Percentiles rank a stretch among this genome's conserved stretches.
phyloP scores from a whole-genome alignment of 1,140 invertebrate genomes.

The Thereuonema tuberculata region DNA sequence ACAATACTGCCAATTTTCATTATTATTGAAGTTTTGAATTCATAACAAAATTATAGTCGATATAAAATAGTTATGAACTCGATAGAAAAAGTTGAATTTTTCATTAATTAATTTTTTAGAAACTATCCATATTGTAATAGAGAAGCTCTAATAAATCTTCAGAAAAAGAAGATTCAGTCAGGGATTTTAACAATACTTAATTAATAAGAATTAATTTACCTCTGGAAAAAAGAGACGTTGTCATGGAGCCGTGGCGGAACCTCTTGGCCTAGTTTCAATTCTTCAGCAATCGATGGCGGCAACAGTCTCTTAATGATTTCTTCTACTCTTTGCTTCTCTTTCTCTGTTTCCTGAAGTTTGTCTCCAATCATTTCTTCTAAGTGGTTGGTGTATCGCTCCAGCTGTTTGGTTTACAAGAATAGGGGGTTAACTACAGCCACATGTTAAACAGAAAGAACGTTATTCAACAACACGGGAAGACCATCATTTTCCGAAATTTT shows the following conservation, averaged over 20 bases:
- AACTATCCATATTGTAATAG: too few species aligned
- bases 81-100: too few species aligned
- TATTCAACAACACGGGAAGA: too few species aligned
- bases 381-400: conserved; percentile 91
- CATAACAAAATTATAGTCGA: too few species aligned
- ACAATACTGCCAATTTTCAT: too few species aligned
- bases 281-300: conserved; percentile 67
- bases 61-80: too few species aligned
- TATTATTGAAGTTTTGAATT: too few species aligned
- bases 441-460: too few species aligned
- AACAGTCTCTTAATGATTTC: conserved; percentile 82
- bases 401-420: too few species aligned
- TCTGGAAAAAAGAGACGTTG: conserved; percentile 90
- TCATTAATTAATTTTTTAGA: too few species aligned
- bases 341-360: conserved; percentile 66
- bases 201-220: neutral
- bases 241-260: conserved; percentile 91
- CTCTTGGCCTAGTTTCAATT: conserved; percentile 69
- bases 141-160: conserved; percentile 92
- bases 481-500: too few species aligned
- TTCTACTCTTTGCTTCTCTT: conserved; percentile 88
- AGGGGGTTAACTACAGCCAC: too few species aligned
- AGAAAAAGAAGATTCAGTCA: conserved; percentile 85
- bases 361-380: conserved; percentile 83
- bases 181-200: neutral